phyloP scores from a whole-genome alignment of 2,888 invertebrate genomes.

The Megastigmus dorsalis region DNA sequence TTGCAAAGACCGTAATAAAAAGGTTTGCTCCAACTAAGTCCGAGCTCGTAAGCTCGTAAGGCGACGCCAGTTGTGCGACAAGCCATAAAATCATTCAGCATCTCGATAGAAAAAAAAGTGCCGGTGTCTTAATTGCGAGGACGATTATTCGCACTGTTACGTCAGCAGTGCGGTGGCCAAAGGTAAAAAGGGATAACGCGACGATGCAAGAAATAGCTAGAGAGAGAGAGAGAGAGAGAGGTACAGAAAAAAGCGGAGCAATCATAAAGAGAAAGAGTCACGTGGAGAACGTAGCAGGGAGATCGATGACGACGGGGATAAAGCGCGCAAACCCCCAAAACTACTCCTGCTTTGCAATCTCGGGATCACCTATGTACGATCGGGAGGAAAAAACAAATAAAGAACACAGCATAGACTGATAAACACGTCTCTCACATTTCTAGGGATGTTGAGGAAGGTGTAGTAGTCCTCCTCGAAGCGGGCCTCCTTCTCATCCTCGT shows the following conservation, averaged over 20 bases:
- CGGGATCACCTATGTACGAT: background rate
- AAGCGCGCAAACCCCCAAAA: background rate
- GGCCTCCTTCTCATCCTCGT: conserved; percentile 81
- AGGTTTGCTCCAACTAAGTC: no score
- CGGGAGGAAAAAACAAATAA: background rate
- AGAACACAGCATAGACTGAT: no score
- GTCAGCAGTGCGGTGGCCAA: no score
- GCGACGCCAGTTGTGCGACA: no score
- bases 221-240: no score
- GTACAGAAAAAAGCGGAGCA: conserved; percentile 1
- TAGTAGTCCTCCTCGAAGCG: conserved; percentile 90
- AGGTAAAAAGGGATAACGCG: background rate
- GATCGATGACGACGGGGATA: background rate
- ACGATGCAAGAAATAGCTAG: no score
- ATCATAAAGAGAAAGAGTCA: conserved; percentile 57
- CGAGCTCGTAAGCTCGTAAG: no score
- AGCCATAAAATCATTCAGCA: no score
- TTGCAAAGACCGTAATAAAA: background rate
- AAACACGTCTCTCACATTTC: conserved; percentile 83
- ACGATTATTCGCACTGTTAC: conserved; percentile 57
- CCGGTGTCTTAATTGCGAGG: no score
- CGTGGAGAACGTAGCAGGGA: conserved; percentile 59
- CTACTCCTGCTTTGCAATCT: background rate
- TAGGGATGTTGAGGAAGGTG: conserved; percentile 88
- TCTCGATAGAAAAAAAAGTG: no score